Evolutionary conservation across 2,888 invertebrate genomes (phyloP).

Genomic region (Euproctis similis): DNA sequence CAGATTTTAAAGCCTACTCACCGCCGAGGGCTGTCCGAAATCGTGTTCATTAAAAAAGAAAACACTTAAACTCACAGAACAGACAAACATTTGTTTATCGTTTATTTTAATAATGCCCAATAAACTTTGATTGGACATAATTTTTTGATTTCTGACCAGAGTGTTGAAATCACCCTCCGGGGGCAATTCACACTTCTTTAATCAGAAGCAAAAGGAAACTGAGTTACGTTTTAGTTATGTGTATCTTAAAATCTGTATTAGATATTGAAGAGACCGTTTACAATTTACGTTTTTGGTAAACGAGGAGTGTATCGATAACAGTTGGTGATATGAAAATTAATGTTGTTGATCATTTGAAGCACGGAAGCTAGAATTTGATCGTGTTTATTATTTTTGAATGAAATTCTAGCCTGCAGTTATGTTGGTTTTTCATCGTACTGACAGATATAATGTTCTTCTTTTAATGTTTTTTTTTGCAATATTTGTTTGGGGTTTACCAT

Average conservation of each 20-base stretch:
- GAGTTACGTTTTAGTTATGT: conserved; percentile 15
- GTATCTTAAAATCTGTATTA: background rate
- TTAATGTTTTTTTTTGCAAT: too few species aligned
- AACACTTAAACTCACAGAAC: too few species aligned
- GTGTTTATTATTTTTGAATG: background rate
- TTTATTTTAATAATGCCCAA: conserved; percentile 46
- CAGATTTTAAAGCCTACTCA: too few species aligned
- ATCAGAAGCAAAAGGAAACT: too few species aligned
- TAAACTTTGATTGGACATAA: conserved; percentile 23
- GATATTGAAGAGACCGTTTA: conserved; percentile 5
- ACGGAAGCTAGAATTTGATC: conserved; percentile 14
- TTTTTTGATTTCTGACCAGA: conserved; percentile 29
- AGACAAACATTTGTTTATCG: conserved; percentile 28
- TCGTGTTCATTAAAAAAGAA: too few species aligned
- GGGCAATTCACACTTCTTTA: conserved; percentile 37
- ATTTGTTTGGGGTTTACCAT: too few species aligned
- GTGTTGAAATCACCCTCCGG: conserved; percentile 50
- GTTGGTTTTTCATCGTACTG: too few species aligned
- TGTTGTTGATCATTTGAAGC: conserved; percentile 7
- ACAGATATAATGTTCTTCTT: too few species aligned
- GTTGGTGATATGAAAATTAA: conserved; percentile 14
- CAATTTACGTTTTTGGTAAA: background rate
- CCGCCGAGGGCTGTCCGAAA: too few species aligned
- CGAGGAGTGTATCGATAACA: conserved; percentile 4
- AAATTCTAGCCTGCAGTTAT: too few species aligned